Evolutionary conservation across 2,888 invertebrate genomes (phyloP).

Genomic region (Gandaritis pyraliata): DNA sequence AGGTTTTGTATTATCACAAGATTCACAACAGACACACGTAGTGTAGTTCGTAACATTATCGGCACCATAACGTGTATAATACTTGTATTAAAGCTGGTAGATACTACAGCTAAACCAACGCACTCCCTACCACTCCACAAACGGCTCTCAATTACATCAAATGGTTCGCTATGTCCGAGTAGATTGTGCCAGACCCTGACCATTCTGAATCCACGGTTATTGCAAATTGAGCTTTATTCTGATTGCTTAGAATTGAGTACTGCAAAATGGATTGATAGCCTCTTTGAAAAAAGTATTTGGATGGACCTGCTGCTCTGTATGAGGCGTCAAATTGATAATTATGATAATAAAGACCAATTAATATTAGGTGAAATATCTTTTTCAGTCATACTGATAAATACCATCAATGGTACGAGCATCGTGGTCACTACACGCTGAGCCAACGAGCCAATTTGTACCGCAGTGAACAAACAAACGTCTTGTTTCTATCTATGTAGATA

Average conservation of each 20-base stretch:
- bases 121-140: conserved; percentile 12
- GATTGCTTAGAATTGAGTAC: not conserved
- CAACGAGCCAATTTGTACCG: conserved; percentile 24
- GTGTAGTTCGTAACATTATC: too few relatives aligned
- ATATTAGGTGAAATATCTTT: too few relatives aligned
- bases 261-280: not conserved
- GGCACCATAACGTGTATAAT: not conserved
- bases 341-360: too few relatives aligned
- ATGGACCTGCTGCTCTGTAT: too few relatives aligned
- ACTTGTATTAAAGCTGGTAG: not conserved
- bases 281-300: not conserved
- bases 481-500: conserved; percentile 16
- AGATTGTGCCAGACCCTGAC: not conserved
- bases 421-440: conserved; percentile 15
- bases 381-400: too few relatives aligned
- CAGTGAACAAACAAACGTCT: conserved; percentile 21
- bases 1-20: too few relatives aligned
- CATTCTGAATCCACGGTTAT: conserved; percentile 1
- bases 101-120: conserved; percentile 13
- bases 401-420: conserved; percentile 1
- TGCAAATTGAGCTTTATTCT: not conserved
- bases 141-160: conserved; percentile 23
- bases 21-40: too few relatives aligned
- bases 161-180: conserved; percentile 3
- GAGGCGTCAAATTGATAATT: too few relatives aligned